phyloP scores from a whole-genome alignment of 2,888 invertebrate genomes.

The Sphaerophoria rueppellii region DNA sequence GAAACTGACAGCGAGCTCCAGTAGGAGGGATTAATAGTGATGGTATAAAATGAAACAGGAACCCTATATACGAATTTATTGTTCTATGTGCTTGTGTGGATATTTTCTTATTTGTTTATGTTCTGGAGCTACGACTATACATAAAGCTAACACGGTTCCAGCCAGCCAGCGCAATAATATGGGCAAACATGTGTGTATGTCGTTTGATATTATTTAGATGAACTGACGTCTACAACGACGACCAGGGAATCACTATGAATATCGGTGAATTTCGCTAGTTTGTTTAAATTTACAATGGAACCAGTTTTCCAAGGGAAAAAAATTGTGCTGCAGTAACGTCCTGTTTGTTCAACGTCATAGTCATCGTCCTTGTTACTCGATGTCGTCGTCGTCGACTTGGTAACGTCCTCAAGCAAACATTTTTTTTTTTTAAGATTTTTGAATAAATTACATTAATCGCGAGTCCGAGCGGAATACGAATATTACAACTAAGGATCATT shows the following conservation, averaged over 20 bases:
- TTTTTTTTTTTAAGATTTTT: no score
- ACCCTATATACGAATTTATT: background rate
- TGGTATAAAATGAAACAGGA: background rate
- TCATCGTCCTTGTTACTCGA: background rate
- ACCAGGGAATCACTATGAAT: conserved; percentile 28
- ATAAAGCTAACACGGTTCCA: conserved; percentile 53
- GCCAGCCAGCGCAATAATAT: conserved; percentile 50
- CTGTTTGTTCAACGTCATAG: background rate
- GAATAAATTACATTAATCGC: conserved; percentile 14
- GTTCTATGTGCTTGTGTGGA: conserved; percentile 10
- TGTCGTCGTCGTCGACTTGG: background rate
- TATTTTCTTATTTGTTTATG: conserved; percentile 58
- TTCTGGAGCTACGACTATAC: conserved; percentile 44
- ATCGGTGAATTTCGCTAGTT: conserved; percentile 29
- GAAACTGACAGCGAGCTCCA: background rate
- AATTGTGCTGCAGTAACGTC: background rate
- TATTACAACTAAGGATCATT: no score
- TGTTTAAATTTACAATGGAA: background rate
- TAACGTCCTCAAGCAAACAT: no score
- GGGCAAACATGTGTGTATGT: conserved; percentile 51
- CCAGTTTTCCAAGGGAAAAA: background rate
- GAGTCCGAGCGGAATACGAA: no score
- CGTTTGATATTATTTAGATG: conserved; percentile 47
- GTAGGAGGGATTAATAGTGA: background rate
- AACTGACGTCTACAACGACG: conserved; percentile 12